Base-by-base conservation (phyloP, 2,113 vertebrate species). In the Tylochromis polylepis region DNA sequence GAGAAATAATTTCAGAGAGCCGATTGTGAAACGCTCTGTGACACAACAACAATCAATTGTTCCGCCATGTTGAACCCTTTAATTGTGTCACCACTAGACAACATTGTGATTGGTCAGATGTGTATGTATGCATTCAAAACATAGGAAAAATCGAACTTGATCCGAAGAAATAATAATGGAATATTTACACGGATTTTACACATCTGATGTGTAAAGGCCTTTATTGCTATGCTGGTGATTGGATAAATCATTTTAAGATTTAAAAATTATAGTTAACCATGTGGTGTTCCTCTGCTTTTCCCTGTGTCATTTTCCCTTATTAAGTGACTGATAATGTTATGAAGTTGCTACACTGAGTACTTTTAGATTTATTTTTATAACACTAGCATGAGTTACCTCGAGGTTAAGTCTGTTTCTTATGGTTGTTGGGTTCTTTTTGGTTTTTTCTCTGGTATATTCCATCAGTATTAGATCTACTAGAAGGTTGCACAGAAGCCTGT, bases 371-470 rank as follows among this genome's bases (percentile, higher is more conserved):
- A 72, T 27, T 75, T 75, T 75, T 75, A 27, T 29, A 75, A 49
- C 5, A 29, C 15, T 24, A 70, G 36, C 12, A 1, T 43, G 43
- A 20, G 70, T 11, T 49, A 22, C 15, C 41, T 49, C 3, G 41
- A 49, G 24, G 24, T 75, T 49, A 75, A 49, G 41, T 11, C 14
- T 46, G 15, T 70, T 43, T 62, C 18, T 65, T n/a, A 10, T 58
- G 56, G 12, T 58, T 8, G 24, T 16, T 29, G 56, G 6, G 12
- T 36, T 62, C 41, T 1, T 20, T 6, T 1, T 3, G 10, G 11
- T 16, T 0, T 18, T 46, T 49, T 0, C 9, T 29, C 24, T 12
- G 9, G 0, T 11, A 16, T 49, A 3, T 75, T 27, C 9, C 24
- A 12, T 75, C 14, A 72, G 41, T 15, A 49, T 75, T 27, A 29